A percentile compares a stretch with the other conserved stretches of the same genome.
These are phyloP conservation scores for Ellobius talpinus DNA, from an alignment of 2,113 vertebrate genomes.

Conservation along the genomic window DNA sequence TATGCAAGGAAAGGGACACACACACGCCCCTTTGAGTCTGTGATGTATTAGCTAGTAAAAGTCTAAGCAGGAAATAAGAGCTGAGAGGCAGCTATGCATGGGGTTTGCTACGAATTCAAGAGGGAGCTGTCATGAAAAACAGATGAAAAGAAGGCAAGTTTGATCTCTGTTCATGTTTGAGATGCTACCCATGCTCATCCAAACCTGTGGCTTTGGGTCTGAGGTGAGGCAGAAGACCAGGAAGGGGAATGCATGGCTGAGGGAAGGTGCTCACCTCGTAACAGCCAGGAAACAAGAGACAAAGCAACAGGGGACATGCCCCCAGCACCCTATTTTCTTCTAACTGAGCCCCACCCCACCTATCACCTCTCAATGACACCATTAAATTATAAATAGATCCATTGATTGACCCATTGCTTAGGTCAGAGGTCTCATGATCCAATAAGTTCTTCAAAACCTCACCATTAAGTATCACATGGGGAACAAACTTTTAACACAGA, in stretches of 20 bases:
- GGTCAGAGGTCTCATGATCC: background rate
- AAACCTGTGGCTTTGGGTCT: background rate
- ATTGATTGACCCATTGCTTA: background rate
- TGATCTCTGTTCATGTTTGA: background rate
- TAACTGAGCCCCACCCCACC: rapidly evolving
- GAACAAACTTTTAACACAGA: background rate
- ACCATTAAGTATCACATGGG: background rate
- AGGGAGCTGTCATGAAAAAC: background rate
- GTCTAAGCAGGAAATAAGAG: background rate
- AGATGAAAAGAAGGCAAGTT: too few relatives aligned
- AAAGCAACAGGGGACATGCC: background rate
- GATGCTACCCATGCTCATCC: too few relatives aligned
- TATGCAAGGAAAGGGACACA: background rate
- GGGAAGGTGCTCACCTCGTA: background rate
- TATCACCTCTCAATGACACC: background rate
- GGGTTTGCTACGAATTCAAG: background rate
- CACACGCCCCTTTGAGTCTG: background rate
- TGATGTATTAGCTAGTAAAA: background rate
- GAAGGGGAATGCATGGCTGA: background rate
- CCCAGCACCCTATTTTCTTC: too few relatives aligned
- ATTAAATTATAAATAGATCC: background rate
- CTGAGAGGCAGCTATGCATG: background rate
- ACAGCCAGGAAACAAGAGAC: background rate
- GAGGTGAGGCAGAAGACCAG: background rate
- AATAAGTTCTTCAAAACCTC: background rate